These are phyloP conservation scores for Carcina quercana DNA, from an alignment of 2,888 invertebrate genomes.

Conservation along the genomic window DNA sequence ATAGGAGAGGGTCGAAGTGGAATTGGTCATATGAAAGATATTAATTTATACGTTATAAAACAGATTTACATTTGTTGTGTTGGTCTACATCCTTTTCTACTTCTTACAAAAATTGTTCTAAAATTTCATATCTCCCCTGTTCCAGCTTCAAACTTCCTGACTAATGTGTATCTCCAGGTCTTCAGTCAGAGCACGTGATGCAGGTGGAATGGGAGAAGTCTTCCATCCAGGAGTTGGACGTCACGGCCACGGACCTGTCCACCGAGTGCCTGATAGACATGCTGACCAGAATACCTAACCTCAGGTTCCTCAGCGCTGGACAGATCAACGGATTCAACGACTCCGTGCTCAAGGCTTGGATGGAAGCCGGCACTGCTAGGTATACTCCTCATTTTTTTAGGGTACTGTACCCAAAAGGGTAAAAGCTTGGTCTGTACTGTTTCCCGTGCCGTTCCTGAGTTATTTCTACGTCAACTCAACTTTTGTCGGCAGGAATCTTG, in stretches of 20 bases:
- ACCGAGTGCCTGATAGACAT: conserved; percentile 95
- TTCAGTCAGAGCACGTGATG: conserved; percentile 94
- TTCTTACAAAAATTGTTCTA: no score
- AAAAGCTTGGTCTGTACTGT: background rate
- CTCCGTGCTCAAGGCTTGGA: conserved; percentile 92
- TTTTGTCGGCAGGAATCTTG: conserved; percentile 81
- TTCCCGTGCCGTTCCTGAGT: no score
- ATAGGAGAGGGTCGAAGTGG: no score
- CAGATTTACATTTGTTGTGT: no score
- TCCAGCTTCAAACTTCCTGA: no score
- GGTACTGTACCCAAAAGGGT: background rate
- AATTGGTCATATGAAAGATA: no score
- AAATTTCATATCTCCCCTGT: no score
- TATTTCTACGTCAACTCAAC: no score
- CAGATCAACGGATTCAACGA: conserved; percentile 99
- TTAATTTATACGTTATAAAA: no score
- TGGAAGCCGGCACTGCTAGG: conserved; percentile 88
- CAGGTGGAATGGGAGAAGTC: conserved; percentile 99
- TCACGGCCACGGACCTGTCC: conserved; percentile 96
- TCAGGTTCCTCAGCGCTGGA: conserved; percentile 94
- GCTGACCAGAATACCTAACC: conserved; percentile 87
- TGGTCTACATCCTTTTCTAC: no score
- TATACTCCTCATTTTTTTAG: conserved; percentile 23
- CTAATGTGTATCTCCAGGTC: no score
- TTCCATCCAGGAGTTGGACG: conserved; percentile 93